Conservation (phyloP, 1,140 invertebrate genomes). For the Chironomus striatipennis region DNA sequence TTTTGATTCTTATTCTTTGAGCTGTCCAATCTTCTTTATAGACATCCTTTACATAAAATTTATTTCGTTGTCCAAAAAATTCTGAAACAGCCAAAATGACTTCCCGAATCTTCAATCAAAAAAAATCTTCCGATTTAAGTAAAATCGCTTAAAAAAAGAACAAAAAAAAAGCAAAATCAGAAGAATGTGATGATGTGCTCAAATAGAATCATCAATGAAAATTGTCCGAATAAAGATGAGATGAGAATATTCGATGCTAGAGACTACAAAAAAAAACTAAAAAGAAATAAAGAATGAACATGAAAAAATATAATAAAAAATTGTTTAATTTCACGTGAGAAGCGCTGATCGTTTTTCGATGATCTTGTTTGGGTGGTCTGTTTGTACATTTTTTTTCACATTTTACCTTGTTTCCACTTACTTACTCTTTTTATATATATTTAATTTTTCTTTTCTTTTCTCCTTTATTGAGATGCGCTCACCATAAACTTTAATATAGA, state of each 20-base stretch:
- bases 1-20: too few species aligned
- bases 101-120: too few species aligned
- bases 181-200: conserved; percentile 19
- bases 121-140: too few species aligned
- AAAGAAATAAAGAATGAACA: neutral
- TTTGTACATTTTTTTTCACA: neutral
- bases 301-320: neutral
- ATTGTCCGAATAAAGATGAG: neutral
- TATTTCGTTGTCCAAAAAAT: too few species aligned
- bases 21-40: too few species aligned
- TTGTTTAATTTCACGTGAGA: conserved; percentile 15
- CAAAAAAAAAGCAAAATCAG: neutral
- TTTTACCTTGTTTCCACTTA: conserved; percentile 22
- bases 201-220: conserved; percentile 21
- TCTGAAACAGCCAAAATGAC: too few species aligned
- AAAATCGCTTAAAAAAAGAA: too few species aligned
- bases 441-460: too few species aligned
- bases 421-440: neutral
- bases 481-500: neutral
- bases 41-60: too few species aligned
- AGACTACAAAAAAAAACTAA: too few species aligned
- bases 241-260: neutral
- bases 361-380: conserved; percentile 18
- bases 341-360: conserved; percentile 15
- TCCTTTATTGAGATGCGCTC: neutral